Percentiles rank a stretch among this genome's conserved stretches.
phyloP scores from a whole-genome alignment of 2,113 vertebrate species.

The Boulengeromyrus knoepffleri region DNA sequence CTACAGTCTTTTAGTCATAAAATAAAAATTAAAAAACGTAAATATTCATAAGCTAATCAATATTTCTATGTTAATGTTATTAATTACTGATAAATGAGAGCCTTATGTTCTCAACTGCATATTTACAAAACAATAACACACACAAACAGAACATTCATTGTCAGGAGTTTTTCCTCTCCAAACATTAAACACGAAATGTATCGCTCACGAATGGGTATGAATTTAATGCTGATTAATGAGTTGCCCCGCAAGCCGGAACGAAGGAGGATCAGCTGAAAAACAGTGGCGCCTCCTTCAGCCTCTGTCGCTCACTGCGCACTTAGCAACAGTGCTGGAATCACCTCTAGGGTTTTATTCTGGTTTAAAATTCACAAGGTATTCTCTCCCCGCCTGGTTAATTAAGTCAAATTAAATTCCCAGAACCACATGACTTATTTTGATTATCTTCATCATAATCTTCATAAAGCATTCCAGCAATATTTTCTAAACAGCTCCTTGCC shows the following conservation, averaged over 20 bases:
- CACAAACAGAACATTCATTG: background rate
- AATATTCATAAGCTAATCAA: background rate
- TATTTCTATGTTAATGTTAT: background rate
- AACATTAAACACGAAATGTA: background rate
- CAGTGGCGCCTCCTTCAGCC: background rate
- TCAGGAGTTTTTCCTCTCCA: background rate
- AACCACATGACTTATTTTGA: constrained; percentile 7
- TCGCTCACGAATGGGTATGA: background rate
- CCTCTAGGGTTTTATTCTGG: constrained; percentile 5
- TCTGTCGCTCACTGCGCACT: background rate
- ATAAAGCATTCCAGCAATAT: background rate
- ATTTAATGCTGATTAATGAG: constrained; percentile 12
- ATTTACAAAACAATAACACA: background rate
- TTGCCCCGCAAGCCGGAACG: background rate
- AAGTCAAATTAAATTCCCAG: background rate
- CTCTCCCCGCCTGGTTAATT: constrained; percentile 1
- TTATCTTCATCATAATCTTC: constrained; percentile 9
- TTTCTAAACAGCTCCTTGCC: background rate
- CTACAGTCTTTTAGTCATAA: background rate
- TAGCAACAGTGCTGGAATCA: constrained; percentile 7
- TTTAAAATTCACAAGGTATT: constrained; percentile 10
- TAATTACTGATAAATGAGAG: background rate
- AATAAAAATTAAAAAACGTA: background rate
- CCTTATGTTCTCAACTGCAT: background rate
- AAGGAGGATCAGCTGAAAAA: background rate